Percentiles rank a stretch among this genome's conserved stretches.
Evolutionary conservation across 2,797 vertebrate species (phyloP).

Genomic region (Poecile montanus): DNA sequence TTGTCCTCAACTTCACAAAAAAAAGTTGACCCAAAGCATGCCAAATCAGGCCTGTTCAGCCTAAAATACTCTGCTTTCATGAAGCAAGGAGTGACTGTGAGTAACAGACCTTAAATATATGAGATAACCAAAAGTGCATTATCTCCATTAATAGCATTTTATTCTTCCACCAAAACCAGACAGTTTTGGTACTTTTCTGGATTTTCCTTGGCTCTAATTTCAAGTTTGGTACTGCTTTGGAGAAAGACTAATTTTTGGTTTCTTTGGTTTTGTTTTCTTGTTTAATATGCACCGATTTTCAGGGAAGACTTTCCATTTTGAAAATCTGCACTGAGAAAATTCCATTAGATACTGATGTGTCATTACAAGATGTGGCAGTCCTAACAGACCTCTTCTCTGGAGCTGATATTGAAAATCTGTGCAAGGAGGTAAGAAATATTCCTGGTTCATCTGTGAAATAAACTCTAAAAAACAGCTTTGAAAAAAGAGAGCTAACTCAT

Average conservation of each 20-base stretch:
- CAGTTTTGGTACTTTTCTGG: not conserved
- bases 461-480: not conserved
- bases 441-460: not conserved
- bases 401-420: conserved; percentile 92
- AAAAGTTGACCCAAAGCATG: not conserved
- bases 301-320: conserved; percentile 89
- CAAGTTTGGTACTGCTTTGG: not conserved
- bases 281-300: not conserved
- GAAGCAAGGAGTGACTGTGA: not conserved
- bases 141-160: not conserved
- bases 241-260: not conserved
- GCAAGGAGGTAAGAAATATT: conserved; percentile 87
- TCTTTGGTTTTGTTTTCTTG: not conserved
- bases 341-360: conserved; percentile 82
- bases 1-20: not conserved
- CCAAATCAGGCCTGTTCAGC: not conserved
- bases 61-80: not conserved
- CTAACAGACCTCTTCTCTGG: conserved; percentile 87
- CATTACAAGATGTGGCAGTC: conserved; percentile 81
- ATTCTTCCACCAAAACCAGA: not conserved
- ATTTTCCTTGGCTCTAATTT: not conserved
- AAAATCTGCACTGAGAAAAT: conserved; percentile 82
- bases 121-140: not conserved
- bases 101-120: not conserved
- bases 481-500: not conserved